Conservation (phyloP, 2,113 vertebrate species). For the Marcusenius ussheri region DNA sequence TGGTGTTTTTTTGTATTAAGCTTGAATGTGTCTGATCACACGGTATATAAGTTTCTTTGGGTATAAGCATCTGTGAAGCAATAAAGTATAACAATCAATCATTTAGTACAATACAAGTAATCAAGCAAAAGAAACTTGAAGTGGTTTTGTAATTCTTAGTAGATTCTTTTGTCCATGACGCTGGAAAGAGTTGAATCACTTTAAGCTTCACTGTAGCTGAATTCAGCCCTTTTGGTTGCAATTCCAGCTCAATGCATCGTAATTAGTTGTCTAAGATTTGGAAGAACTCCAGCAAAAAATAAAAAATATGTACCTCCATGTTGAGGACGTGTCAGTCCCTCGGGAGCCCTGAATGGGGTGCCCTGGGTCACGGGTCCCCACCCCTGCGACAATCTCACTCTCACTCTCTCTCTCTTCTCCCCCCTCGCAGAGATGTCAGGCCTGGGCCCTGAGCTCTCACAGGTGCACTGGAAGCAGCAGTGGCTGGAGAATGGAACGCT, state of each 20-base stretch:
- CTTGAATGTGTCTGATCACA: neutral
- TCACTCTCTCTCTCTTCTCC: neutral
- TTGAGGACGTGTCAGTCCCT: neutral
- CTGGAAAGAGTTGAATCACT: neutral
- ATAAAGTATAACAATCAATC: neutral
- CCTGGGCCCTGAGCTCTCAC: constrained; percentile 78
- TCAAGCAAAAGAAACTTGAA: neutral
- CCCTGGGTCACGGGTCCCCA: neutral
- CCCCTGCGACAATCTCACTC: neutral
- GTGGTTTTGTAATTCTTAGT: neutral
- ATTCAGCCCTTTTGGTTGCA: neutral
- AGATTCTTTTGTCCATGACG: neutral
- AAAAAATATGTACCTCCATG: neutral
- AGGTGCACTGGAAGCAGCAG: constrained; percentile 98
- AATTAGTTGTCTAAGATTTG: neutral
- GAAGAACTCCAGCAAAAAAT: neutral
- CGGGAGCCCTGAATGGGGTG: neutral
- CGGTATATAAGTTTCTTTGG: neutral
- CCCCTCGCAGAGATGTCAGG: constrained; percentile 83
- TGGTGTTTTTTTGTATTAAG: neutral
- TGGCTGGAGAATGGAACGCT: constrained; percentile 96
- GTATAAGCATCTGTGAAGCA: neutral
- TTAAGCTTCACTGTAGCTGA: neutral
- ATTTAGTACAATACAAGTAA: neutral
- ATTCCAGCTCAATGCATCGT: neutral